These are phyloP conservation scores for Vanessa tameamea DNA, from an alignment of 1,140 invertebrate species.

Conservation along the genomic window DNA sequence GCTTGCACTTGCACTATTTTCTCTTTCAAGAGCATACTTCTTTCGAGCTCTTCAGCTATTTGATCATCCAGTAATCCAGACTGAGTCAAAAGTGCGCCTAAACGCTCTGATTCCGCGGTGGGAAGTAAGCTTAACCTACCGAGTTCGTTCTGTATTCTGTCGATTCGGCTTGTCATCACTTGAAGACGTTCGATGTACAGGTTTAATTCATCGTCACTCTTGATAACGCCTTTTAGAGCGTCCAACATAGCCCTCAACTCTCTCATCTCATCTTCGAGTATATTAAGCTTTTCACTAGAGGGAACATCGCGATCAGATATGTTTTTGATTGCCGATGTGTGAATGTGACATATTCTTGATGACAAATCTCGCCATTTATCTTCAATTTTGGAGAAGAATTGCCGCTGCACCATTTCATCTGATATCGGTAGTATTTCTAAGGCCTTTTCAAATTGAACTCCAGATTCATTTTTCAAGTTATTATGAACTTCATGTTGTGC, in stretches of 20 bases:
- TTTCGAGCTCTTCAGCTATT: conserved; percentile 88
- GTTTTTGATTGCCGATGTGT: conserved; percentile 84
- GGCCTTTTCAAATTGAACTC: conserved; percentile 87
- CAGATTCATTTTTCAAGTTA: conserved; percentile 86
- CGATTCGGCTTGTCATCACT: conserved; percentile 87
- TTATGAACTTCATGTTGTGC: conserved; percentile 93
- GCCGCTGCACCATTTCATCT: conserved; percentile 90
- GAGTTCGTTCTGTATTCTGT: conserved; percentile 89
- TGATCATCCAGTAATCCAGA: conserved; percentile 86
- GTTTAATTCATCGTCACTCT: conserved; percentile 89
- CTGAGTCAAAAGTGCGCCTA: conserved; percentile 85
- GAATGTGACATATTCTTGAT: conserved; percentile 83
- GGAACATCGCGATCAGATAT: conserved; percentile 87
- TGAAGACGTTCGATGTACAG: conserved; percentile 89
- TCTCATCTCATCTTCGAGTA: conserved; percentile 87
- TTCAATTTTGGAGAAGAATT: conserved; percentile 87
- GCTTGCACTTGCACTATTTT: conserved; percentile 85
- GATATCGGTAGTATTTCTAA: conserved; percentile 88
- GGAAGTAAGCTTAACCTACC: conserved; percentile 87
- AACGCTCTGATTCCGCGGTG: conserved; percentile 86
- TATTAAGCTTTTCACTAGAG: conserved; percentile 85
- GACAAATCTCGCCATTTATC: conserved; percentile 87
- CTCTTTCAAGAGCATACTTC: conserved; percentile 85
- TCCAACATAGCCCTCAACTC: conserved; percentile 85
- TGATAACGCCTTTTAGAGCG: conserved; percentile 87